Conservation (phyloP, 2,797 vertebrate genomes). For the Zenarchopterus dispar region DNA sequence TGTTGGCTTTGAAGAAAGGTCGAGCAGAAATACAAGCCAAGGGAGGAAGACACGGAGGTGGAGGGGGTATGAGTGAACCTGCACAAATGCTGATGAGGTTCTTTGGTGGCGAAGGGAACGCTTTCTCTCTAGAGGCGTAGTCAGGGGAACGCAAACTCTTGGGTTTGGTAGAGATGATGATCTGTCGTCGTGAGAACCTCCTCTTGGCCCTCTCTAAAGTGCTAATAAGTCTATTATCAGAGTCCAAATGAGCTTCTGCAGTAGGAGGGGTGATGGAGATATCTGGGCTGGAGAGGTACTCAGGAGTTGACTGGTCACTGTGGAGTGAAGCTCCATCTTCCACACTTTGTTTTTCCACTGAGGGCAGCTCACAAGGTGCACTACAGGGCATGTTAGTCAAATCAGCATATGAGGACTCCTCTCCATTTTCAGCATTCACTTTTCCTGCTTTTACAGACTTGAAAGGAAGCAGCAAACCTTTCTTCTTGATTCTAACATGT, state of each 20-base stretch:
- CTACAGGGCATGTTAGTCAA: slow-evolving; percentile 59
- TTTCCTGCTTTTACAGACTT: slow-evolving; percentile 68
- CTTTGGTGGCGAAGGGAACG: slow-evolving; percentile 27
- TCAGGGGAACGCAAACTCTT: slow-evolving; percentile 60
- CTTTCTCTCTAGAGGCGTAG: slow-evolving; percentile 14
- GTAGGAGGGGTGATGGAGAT: slow-evolving; percentile 46
- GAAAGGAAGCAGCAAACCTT: slow-evolving; percentile 77
- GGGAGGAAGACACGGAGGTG: slow-evolving; percentile 36
- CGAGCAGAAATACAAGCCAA: slow-evolving; percentile 67
- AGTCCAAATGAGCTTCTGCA: slow-evolving; percentile 33
- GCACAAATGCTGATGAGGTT: slow-evolving; percentile 18
- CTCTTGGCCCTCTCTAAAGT: slow-evolving; percentile 80
- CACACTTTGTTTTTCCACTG: slow-evolving; percentile 26
- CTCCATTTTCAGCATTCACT: slow-evolving; percentile 40
- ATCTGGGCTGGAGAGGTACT: slow-evolving; percentile 63
- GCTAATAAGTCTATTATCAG: slow-evolving; percentile 62
- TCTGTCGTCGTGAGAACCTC: slow-evolving; percentile 72
- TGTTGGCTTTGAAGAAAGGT: slow-evolving; percentile 66
- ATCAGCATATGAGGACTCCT: slow-evolving; percentile 58
- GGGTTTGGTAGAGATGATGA: slow-evolving; percentile 61
- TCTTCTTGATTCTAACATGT: slow-evolving; percentile 72
- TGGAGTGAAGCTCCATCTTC: slow-evolving; percentile 42
- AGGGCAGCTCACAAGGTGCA: slow-evolving; percentile 44
- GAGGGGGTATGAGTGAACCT: slow-evolving; percentile 14
- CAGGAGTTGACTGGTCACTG: slow-evolving; percentile 47